Conservation (phyloP, 2,113 vertebrate species). For the Dinomys branickii region DNA sequence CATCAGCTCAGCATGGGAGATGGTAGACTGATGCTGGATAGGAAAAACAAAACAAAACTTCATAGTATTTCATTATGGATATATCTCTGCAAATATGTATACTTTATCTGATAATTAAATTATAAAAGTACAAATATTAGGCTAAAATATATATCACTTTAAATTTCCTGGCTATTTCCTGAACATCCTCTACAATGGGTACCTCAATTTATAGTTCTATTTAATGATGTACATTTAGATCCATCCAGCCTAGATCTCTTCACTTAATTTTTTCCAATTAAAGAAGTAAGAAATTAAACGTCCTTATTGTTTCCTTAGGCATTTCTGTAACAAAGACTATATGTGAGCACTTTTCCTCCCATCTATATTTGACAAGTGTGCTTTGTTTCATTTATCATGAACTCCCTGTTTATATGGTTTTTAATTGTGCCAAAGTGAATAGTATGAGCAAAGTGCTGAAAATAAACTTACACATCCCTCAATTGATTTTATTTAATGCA, state of each 20-base stretch:
- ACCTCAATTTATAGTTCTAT: not conserved
- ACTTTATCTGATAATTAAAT: not conserved
- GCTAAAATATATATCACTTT: not conserved
- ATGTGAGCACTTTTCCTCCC: not conserved
- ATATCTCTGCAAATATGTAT: not conserved
- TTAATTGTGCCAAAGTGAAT: not conserved
- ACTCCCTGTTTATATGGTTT: not conserved
- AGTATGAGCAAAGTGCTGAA: not conserved
- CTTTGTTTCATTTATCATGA: conserved; percentile 5
- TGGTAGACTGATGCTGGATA: not conserved
- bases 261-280: not conserved
- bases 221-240: not conserved
- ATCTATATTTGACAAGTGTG: not conserved
- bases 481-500: not conserved
- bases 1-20: not conserved
- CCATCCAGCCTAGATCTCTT: not conserved
- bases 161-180: not conserved
- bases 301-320: not conserved
- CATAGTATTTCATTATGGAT: not conserved
- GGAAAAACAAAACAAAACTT: not conserved
- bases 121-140: not conserved
- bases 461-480: not conserved
- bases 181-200: not conserved
- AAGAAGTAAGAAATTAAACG: not conserved
- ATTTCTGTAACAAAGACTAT: not conserved